A percentile compares a stretch with the other conserved stretches of the same genome.
Conservation (phyloP, 2,888 invertebrate species). For the Yponomeuta evonymella region DNA sequence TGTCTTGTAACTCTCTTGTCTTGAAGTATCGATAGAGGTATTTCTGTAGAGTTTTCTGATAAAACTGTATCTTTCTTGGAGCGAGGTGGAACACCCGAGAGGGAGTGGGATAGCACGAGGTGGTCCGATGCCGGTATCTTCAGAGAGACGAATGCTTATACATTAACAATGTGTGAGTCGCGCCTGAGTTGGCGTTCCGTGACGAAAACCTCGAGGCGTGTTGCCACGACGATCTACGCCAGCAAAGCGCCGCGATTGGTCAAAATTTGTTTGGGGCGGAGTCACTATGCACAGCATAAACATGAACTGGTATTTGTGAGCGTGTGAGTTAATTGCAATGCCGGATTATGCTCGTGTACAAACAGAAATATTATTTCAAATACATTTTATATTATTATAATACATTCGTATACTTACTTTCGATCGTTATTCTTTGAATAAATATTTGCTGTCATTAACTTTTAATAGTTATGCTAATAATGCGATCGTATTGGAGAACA, state of each 20-base stretch:
- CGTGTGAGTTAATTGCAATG: slow-evolving; percentile 74
- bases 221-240: slow-evolving; percentile 70
- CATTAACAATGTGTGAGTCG: slow-evolving; percentile 74
- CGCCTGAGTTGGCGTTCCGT: slow-evolving; percentile 74
- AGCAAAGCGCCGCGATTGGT: slow-evolving; percentile 57
- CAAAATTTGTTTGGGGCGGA: slow-evolving; percentile 66
- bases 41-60: background rate
- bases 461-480: background rate
- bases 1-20: background rate
- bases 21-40: background rate
- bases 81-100: slow-evolving; percentile 35
- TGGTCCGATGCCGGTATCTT: slow-evolving; percentile 63
- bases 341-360: slow-evolving; percentile 59
- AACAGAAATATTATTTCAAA: slow-evolving; percentile 42
- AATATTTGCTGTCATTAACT: background rate
- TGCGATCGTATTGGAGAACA: background rate
- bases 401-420: slow-evolving; percentile 15
- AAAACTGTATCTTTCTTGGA: background rate
- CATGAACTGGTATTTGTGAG: slow-evolving; percentile 36
- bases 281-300: slow-evolving; percentile 62
- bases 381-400: slow-evolving; percentile 51
- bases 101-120: slow-evolving; percentile 58
- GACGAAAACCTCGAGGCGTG: slow-evolving; percentile 74
- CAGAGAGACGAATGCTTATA: slow-evolving; percentile 59
- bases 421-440: background rate